Evolutionary conservation across 2,113 vertebrate genomes (phyloP), one percentile per base, ranked within the genome.

Genomic region (Paradisaea rubra): DNA sequence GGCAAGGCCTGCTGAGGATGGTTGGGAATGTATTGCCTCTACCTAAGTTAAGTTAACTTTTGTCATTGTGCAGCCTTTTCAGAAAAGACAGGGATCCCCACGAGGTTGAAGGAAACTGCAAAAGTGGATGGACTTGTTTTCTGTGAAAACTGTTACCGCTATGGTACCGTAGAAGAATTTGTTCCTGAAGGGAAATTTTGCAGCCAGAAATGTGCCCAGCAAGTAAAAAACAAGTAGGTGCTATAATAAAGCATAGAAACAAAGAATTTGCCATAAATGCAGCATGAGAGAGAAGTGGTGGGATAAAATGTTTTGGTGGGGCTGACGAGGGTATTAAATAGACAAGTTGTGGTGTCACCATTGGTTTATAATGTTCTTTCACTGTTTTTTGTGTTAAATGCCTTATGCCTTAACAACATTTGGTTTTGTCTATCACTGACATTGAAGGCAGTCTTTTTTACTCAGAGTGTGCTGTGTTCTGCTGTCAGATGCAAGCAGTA

Each of bases 181-280:
- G 97, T 97, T 95, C 94, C 98, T 88, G 98, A 98, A 94, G 98
- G 98, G 91, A 98, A 95, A 79, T 97, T 97, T 96, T 98, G 98
- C 97, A 98, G 98, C 94, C 98, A 98, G 91, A 98, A 97, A 68
- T 98, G 98, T 96, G 96, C 97, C 69, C 98, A 98, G 81, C 98
- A 98, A 91, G 61, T 96, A 53, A 98, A 97, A 95, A 98, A 98
- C 96, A 98, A 98, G 98, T 99, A 98, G 97, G 98, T 98, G 85
- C 90, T 93, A 65, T 64, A 79, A 44, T 50, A 71, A 88, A 80
- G 52, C 60, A 54, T 89, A 63, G 54, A 86, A 77, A 49, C 50
- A 69, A 81, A 66, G 52, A 74, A 81, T 76, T 57, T 86, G 56
- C 13, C 45, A 15, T 87, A 85, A 81, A 89, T 59, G 35, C 50